phyloP scores from a whole-genome alignment of 2,888 invertebrate genomes.

The Drosophila algonquin region DNA sequence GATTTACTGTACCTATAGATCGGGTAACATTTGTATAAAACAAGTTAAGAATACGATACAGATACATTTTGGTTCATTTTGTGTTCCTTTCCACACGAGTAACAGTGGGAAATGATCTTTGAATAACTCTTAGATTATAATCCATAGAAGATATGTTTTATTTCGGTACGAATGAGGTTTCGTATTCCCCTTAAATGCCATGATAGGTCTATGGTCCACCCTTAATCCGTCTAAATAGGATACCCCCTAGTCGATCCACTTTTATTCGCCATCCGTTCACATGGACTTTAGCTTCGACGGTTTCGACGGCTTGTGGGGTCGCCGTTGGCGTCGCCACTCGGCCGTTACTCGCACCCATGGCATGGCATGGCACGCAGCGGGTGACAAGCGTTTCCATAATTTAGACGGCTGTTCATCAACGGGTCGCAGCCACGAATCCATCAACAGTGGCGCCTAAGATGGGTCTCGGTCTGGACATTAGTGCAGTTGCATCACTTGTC shows the following conservation, averaged over 20 bases:
- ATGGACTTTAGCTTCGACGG: slow-evolving; percentile 23
- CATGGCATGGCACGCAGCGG: slow-evolving; percentile 69
- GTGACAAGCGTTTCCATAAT: slow-evolving; percentile 80
- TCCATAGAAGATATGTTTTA: too few relatives aligned
- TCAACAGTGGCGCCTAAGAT: slow-evolving; percentile 81
- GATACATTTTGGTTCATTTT: neutral
- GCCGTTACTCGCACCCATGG: slow-evolving; percentile 34
- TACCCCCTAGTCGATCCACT: neutral
- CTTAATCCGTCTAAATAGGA: neutral
- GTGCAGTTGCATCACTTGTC: too few relatives aligned
- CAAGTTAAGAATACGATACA: neutral
- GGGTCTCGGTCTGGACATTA: slow-evolving; percentile 22
- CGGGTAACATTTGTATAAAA: too few relatives aligned
- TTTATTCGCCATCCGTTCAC: slow-evolving; percentile 47
- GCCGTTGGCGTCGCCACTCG: slow-evolving; percentile 23
- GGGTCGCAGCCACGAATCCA: slow-evolving; percentile 69
- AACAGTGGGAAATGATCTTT: too few relatives aligned
- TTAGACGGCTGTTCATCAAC: slow-evolving; percentile 76
- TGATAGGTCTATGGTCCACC: too few relatives aligned
- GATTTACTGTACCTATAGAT: too few relatives aligned
- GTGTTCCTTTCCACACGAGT: too few relatives aligned
- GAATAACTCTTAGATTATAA: too few relatives aligned
- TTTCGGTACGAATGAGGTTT: too few relatives aligned
- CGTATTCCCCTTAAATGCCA: too few relatives aligned
- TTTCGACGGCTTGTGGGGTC: slow-evolving; percentile 72